phyloP scores from a whole-genome alignment of 2,888 invertebrate species.

The Drosophila macrothrix region DNA sequence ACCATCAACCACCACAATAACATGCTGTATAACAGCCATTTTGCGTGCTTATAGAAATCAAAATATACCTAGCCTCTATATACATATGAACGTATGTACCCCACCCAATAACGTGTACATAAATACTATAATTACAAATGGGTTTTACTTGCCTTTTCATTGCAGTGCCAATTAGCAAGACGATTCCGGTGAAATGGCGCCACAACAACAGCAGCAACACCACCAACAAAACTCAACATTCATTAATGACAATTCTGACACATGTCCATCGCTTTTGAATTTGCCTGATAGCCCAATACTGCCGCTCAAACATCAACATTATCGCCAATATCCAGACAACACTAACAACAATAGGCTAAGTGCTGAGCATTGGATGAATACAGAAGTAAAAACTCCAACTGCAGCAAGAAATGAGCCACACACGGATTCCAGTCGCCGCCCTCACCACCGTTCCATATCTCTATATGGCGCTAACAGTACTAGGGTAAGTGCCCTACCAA shows the following conservation, averaged over 20 bases:
- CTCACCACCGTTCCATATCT: slow-evolving; percentile 78
- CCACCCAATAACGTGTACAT: slow-evolving; percentile 2
- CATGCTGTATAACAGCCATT: slow-evolving; percentile 55
- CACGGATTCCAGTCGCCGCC: slow-evolving; percentile 57
- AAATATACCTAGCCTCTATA: slow-evolving; percentile 1
- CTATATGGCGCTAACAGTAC: slow-evolving; percentile 81
- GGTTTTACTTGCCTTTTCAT: slow-evolving; percentile 31
- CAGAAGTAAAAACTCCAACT: slow-evolving; percentile 34
- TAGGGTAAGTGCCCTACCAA: slow-evolving; percentile 67
- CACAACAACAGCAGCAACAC: slow-evolving; percentile 56
- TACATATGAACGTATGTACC: not conserved
- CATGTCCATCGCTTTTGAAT: slow-evolving; percentile 76
- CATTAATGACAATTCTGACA: slow-evolving; percentile 80
- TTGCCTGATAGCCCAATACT: slow-evolving; percentile 83
- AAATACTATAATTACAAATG: slow-evolving; percentile 30
- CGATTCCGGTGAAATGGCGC: slow-evolving; percentile 71
- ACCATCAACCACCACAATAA: slow-evolving; percentile 28
- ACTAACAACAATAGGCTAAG: slow-evolving; percentile 42
- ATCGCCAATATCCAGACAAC: slow-evolving; percentile 51
- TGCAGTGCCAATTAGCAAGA: slow-evolving; percentile 66
- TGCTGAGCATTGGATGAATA: slow-evolving; percentile 30
- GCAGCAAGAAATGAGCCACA: slow-evolving; percentile 59
- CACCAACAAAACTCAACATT: slow-evolving; percentile 83
- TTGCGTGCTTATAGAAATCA: slow-evolving; percentile 52
- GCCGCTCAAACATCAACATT: slow-evolving; percentile 64